A percentile compares a stretch with the other conserved stretches of the same genome.
Evolutionary conservation across 2,888 invertebrate species (phyloP).

Genomic region (Cartodere bifasciata): DNA sequence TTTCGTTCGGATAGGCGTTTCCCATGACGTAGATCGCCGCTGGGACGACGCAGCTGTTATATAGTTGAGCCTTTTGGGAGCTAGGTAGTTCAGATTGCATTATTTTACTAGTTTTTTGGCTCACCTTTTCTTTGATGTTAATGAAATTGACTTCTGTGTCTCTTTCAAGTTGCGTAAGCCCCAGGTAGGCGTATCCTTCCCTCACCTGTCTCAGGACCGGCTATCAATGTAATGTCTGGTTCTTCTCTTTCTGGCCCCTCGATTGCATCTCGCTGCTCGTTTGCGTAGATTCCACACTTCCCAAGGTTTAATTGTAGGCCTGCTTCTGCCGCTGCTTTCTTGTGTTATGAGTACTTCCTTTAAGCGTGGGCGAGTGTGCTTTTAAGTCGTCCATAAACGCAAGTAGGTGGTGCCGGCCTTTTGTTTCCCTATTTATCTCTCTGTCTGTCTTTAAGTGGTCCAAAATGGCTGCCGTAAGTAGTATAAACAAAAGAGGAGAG

Average conservation of each 20-base stretch:
- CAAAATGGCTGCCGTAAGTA: too few relatives aligned
- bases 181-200: slow-evolving; percentile 12
- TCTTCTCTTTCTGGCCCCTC: slow-evolving; percentile 3
- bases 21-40: slow-evolving; percentile 6
- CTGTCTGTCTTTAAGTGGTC: not conserved
- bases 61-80: slow-evolving; percentile 2
- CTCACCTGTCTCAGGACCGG: slow-evolving; percentile 9
- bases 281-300: slow-evolving; percentile 9
- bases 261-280: not conserved
- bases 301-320: slow-evolving; percentile 9
- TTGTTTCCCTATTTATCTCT: not conserved
- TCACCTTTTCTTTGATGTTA: slow-evolving; percentile 2
- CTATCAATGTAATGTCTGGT: too few relatives aligned
- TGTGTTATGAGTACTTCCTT: not conserved
- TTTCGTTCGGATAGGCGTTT: slow-evolving; percentile 6
- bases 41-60: slow-evolving; percentile 3
- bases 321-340: slow-evolving; percentile 2
- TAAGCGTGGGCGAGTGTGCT: not conserved
- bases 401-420: not conserved
- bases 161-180: slow-evolving; percentile 9
- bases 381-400: slow-evolving; percentile 2
- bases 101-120: slow-evolving; percentile 3
- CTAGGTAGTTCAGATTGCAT: slow-evolving; percentile 6
- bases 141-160: slow-evolving; percentile 9
- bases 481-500: too few relatives aligned